Percentiles rank a stretch among this genome's conserved stretches.
Evolutionary conservation across 2,888 invertebrate genomes (phyloP).

Genomic region (Mythimna ferrago): DNA sequence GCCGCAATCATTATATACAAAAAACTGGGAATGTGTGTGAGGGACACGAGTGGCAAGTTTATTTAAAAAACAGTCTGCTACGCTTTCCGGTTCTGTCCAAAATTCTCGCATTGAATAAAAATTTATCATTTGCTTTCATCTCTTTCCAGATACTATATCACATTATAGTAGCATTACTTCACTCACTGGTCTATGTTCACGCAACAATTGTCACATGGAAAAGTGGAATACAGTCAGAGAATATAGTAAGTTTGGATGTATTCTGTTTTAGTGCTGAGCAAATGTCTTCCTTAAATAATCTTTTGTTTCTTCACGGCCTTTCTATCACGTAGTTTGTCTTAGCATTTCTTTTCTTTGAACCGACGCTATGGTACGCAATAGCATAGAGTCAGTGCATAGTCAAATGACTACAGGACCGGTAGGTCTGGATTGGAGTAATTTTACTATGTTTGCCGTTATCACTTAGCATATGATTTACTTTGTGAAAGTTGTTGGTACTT

Average conservation of each 20-base stretch:
- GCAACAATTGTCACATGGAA: neutral
- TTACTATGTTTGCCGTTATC: no score
- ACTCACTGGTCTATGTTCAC: slow-evolving; percentile 19
- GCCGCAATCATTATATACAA: no score
- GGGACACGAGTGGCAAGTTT: no score
- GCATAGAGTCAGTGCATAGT: no score
- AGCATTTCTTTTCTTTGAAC: neutral
- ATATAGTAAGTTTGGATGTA: neutral
- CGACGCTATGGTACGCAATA: no score
- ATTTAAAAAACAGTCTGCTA: no score
- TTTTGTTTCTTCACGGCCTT: neutral
- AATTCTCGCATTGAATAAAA: neutral
- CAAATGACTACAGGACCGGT: no score
- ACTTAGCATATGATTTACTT: no score
- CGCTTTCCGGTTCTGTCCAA: neutral
- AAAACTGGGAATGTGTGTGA: no score
- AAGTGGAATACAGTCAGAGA: neutral
- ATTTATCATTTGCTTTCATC: neutral
- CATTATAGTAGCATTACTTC: slow-evolving; percentile 2
- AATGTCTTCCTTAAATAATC: neutral
- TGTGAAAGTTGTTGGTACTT: no score
- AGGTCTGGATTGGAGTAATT: no score
- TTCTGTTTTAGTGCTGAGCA: neutral
- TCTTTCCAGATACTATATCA: slow-evolving; percentile 15
- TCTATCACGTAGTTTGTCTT: neutral